Evolutionary conservation across 2,797 vertebrate species (phyloP), one percentile per base, ranked within the genome.

Genomic region (Tragopan temminckii): DNA sequence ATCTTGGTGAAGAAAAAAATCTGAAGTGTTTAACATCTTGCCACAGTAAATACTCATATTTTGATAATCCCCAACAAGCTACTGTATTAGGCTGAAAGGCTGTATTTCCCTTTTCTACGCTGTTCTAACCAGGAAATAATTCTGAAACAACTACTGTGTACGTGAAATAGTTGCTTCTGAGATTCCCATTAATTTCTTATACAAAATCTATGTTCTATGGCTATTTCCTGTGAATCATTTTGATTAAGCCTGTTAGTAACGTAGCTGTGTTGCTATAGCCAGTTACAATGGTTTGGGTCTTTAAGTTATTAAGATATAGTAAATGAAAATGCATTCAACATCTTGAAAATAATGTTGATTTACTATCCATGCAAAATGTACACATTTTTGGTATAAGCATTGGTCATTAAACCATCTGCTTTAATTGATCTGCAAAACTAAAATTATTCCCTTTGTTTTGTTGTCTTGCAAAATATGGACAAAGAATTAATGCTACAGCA

Each of bases 331-430:
- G n/a, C 10, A 57, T 64, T 20, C 57, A 79, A 58, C 8, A 38
- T 90, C 45, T 93, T 90, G 62, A 86, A 79, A 94, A 70, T 63
- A 4, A 52, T 43, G 36, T 57, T 63, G 25, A 68, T 74, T 80
- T 79, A 57, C 16, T 93, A 46, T 53, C 71, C 48, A n/a, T 81
- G n/a, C 40, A 87, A 33, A 90, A 82, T 79, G 25, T 50, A 71
- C 9, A 13, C 55, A 63, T 42, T 89, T 89, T 84, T 38, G 82
- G 80, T 79, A 24, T 50, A 78, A 80, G 16, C 50, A 31, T 13
- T 93, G n/a, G 25, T 77, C 80, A 35, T 89, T 88, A 85, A 94
- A 88, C 21, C 69, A 87, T 50, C 64, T 89, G 78, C 69, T 93
- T 81, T 68, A 90, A 90, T 75, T 81, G 8, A 8, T 63, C 38